Base-by-base conservation (phyloP, 1,140 invertebrate genomes). In the Musca domestica region DNA sequence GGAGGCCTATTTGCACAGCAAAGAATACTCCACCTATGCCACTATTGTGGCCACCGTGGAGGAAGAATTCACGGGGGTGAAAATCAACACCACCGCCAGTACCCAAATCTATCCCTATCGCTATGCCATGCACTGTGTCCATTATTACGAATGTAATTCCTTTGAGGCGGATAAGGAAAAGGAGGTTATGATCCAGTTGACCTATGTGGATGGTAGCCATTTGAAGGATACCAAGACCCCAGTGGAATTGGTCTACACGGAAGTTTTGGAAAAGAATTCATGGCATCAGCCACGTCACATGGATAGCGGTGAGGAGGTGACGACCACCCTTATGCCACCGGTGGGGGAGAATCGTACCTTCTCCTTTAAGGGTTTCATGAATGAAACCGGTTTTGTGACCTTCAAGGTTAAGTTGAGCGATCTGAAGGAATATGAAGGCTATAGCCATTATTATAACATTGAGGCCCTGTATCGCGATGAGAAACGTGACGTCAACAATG, bases 101-200 rank as follows among this genome's bases (percentile, higher is more conserved):
- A 84, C 94, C 63, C 87, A 88, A 17, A 80, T 96, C 2, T 90
- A 95, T 78, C 89, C 92, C 69, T 90, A 94, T 74, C 90, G 91
- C 30, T 95, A 96, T 73, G 90, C 91, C 74, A 87, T 98, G 83
- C 88, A 92, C 69, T 85, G 95, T 54, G 88, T 94, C 5, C 70
- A 73, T 17, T 76, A 70, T 89, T 91, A 76, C 90, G 91, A 0
- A 87, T 94, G 3, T 89, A 93, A 73, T 90, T 91, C 75, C 93
- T 96, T 83, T 95, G 95, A 80, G 90, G 94, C 34, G 90, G 92
- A 48, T 83, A 97, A 68, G 90, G 90, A 74, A 94, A 93, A 79
- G 89, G 87, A 68, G 88, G 90, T 78, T 0, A 46, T 58, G n/a
- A 78, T 80, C 9, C 75, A 75, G 23, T 58, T 80, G 2, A 74